A percentile compares a stretch with the other conserved stretches of the same genome.
Conservation (phyloP, 2,888 invertebrate species). For the Hypselothyrea guttata region DNA sequence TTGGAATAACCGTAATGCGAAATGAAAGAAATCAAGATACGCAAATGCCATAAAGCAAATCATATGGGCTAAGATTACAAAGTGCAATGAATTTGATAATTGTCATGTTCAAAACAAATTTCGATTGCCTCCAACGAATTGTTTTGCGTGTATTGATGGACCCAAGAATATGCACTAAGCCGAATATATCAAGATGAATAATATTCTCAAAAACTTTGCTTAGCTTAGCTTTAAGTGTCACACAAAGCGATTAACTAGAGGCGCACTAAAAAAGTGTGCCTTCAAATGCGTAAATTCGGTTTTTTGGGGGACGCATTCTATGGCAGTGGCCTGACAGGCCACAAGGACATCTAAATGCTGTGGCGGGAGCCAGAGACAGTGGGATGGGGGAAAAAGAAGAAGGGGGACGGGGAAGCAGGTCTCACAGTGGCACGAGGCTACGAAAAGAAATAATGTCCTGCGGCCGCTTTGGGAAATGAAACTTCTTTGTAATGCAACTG, state of each 20-base stretch:
- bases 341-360: conserved; percentile 49
- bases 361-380: too few relatives aligned
- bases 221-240: conserved; percentile 52
- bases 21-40: conserved; percentile 35
- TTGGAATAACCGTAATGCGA: conserved; percentile 26
- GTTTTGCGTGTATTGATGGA: conserved; percentile 6
- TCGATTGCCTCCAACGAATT: conserved; percentile 11
- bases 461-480: conserved; percentile 70
- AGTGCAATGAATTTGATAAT: conserved; percentile 51
- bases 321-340: conserved; percentile 57
- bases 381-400: conserved; percentile 4
- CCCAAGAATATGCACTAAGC: background rate
- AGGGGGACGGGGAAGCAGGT: background rate
- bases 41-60: conserved; percentile 57
- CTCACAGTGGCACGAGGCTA: background rate
- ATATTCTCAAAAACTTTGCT: conserved; percentile 55
- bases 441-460: conserved; percentile 68
- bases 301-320: conserved; percentile 25
- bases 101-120: conserved; percentile 30
- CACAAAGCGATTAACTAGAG: conserved; percentile 49
- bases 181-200: conserved; percentile 44
- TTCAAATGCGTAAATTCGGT: background rate
- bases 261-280: conserved; percentile 2
- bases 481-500: conserved; percentile 68
- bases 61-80: conserved; percentile 26